Conservation (phyloP, 92 coral and sea anemone species). For the Hydrozoanthus gracilis region DNA sequence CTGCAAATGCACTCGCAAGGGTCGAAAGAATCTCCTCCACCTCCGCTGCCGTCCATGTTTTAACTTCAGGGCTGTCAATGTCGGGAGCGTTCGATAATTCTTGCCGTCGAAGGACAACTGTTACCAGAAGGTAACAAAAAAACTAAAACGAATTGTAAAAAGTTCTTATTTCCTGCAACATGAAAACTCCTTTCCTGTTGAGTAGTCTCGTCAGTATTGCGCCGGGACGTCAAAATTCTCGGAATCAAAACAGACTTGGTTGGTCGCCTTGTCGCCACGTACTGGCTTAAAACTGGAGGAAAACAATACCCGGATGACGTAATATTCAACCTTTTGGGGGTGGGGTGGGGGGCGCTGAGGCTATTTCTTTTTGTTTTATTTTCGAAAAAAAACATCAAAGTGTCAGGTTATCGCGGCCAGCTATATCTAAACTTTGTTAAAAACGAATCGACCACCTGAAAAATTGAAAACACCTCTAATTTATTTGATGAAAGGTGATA, state of each 20-base stretch:
- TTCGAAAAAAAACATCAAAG: too few species aligned
- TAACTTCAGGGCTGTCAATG: neutral
- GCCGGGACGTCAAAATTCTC: neutral
- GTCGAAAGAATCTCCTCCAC: conserved; percentile 84
- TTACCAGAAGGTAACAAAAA: neutral
- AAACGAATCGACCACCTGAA: too few species aligned
- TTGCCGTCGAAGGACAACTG: neutral
- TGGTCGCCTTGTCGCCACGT: conserved; percentile 68
- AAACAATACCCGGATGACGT: conserved; percentile 71
- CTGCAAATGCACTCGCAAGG: conserved; percentile 99
- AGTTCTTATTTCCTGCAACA: neutral
- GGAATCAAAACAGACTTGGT: conserved; percentile 26
- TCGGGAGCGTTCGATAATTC: conserved; percentile 34
- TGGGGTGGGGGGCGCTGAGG: conserved; percentile 21
- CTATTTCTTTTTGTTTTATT: neutral
- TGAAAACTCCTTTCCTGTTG: neutral
- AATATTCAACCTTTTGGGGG: conserved; percentile 22
- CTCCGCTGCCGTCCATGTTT: conserved; percentile 82
- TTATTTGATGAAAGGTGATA: too few species aligned
- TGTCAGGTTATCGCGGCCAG: too few species aligned
- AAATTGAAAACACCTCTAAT: too few species aligned
- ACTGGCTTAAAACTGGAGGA: conserved; percentile 54
- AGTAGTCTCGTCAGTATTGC: neutral
- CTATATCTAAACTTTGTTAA: too few species aligned
- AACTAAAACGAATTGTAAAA: neutral